These are phyloP conservation scores for Microcebus jonahi DNA, from an alignment of 2,113 vertebrate genomes.

Conservation along the genomic window DNA sequence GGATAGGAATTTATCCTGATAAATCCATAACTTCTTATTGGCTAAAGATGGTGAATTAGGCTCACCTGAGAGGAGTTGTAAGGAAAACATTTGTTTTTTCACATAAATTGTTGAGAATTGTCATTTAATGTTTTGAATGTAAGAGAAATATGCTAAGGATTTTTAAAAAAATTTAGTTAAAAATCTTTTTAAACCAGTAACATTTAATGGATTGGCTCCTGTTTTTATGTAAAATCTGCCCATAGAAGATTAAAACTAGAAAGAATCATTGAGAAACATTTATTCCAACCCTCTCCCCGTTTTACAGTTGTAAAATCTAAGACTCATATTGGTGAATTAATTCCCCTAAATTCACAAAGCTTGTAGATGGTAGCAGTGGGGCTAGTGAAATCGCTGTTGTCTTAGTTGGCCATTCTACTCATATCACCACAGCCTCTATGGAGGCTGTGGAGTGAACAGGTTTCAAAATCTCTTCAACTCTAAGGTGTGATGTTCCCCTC, in stretches of 20 bases:
- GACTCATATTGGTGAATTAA: neutral
- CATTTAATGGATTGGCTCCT: neutral
- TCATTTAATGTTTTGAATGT: neutral
- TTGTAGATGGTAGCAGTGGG: neutral
- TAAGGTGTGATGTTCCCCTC: neutral
- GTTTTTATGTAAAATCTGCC: constrained; percentile 8
- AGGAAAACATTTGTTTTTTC: neutral
- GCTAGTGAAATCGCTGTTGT: neutral
- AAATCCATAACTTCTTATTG: neutral
- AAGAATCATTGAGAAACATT: neutral
- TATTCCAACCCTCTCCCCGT: neutral
- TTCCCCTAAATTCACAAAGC: neutral
- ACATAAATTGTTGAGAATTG: neutral
- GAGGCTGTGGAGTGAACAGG: neutral
- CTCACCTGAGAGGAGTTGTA: neutral
- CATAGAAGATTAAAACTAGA: neutral
- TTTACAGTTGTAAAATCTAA: neutral
- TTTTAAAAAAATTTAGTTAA: neutral
- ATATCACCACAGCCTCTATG: neutral
- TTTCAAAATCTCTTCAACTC: neutral
- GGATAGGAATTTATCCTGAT: neutral
- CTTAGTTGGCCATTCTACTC: neutral
- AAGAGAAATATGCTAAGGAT: neutral
- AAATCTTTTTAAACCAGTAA: neutral
- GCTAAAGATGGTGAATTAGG: neutral